Evolutionary conservation across 2,888 invertebrate genomes (phyloP).

Genomic region (Drosophila kuntzei): DNA sequence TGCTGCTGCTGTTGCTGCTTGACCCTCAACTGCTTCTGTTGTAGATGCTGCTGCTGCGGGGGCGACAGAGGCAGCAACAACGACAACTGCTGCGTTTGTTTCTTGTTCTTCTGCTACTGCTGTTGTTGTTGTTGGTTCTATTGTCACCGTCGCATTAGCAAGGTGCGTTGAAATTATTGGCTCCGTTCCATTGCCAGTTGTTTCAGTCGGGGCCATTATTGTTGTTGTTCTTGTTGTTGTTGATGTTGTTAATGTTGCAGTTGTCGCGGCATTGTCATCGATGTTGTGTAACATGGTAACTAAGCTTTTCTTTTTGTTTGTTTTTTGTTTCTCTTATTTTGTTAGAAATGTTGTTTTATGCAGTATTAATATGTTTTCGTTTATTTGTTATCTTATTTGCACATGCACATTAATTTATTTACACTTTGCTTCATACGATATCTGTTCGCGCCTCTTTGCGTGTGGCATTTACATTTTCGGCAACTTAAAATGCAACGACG

Average conservation of each 20-base stretch:
- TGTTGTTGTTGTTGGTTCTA: slow-evolving; percentile 37
- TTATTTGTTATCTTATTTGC: slow-evolving; percentile 31
- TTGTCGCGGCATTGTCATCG: slow-evolving; percentile 62
- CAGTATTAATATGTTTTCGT: slow-evolving; percentile 20
- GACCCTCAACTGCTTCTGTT: slow-evolving; percentile 53
- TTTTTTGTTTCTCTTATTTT: slow-evolving; percentile 11
- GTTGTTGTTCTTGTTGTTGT: slow-evolving; percentile 35
- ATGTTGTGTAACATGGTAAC: slow-evolving; percentile 72
- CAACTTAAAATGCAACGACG: slow-evolving; percentile 40
- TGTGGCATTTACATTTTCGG: slow-evolving; percentile 65
- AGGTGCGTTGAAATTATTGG: slow-evolving; percentile 74
- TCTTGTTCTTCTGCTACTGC: slow-evolving; percentile 39
- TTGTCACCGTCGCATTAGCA: slow-evolving; percentile 48
- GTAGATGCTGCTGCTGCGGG: slow-evolving; percentile 36
- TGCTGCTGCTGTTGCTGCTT: slow-evolving; percentile 41
- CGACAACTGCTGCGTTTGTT: slow-evolving; percentile 29
- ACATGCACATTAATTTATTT: slow-evolving; percentile 38
- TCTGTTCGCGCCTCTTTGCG: slow-evolving; percentile 36
- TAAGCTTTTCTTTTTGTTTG: slow-evolving; percentile 35
- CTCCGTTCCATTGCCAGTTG: slow-evolving; percentile 69
- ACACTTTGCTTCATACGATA: slow-evolving; percentile 39
- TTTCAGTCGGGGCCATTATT: slow-evolving; percentile 59
- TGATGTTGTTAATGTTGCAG: slow-evolving; percentile 54
- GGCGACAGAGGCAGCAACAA: slow-evolving; percentile 29
- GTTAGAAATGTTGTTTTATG: slow-evolving; percentile 21